Evolutionary conservation across 2,797 vertebrate genomes (phyloP), one percentile per base, ranked within the genome.

Genomic region (Macropus fuliginosus): DNA sequence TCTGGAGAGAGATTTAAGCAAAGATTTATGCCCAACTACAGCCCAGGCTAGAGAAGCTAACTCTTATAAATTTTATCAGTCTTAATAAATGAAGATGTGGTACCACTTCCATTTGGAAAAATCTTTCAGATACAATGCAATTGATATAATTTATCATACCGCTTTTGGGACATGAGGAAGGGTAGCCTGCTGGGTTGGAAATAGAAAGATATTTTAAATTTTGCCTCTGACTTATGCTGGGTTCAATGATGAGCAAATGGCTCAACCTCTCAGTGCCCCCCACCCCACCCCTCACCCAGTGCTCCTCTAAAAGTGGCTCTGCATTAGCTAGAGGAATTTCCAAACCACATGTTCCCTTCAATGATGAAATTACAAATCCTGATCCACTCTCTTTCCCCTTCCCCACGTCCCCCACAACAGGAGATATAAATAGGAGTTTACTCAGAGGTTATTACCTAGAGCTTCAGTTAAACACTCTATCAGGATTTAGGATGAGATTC

Each of bases 1-100:
- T 95, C 54, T 27, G 95, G 94, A 97, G 59, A 95, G 34, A 92
- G 94, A 95, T 62, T 10, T 74, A 94, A 91, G 16, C 94, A 92
- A 54, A 92, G 34, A 94, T 66, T 93, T 93, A 34, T 90, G 14
- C 50, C 90, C 92, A 46, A 55, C 55, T 94, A 94, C 94, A 55
- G 95, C 91, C 12, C 55, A 93, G 18, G 12, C 13, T 52, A 93
- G 8, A 16, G n/a, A 21, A 29, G 96, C 81, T 92, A 95, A 91
- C 9, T n/a, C 11, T 59, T n/a, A 2, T 56, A 91, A 12, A 56
- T 94, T 95, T 96, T 2, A 92, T 50, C 92, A 94, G 56, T 57
- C 95, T 81, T 13, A 1, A 93, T 1, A 93, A 93, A 92, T 92
- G 90, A 91, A 92, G 6, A 50, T 6, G 66, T 92, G 52, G 56